Evolutionary conservation across 2,797 vertebrate genomes (phyloP), one percentile per base, ranked within the genome.

Genomic region (Neomorphus geoffroyi): DNA sequence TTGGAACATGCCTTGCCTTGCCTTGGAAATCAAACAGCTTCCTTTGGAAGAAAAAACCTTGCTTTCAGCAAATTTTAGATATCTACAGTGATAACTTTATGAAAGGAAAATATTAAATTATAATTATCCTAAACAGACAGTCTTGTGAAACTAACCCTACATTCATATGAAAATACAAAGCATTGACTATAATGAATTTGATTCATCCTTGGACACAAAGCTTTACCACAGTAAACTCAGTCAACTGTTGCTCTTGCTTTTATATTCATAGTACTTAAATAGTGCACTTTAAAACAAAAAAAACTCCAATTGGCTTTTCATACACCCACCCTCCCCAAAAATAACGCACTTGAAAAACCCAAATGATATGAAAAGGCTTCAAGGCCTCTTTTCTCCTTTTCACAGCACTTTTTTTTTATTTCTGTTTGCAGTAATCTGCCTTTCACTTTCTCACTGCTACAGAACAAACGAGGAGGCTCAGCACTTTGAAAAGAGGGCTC

Each of bases 371-470:
- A 98, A 98, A 97, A 98, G 98, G 98, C 97, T 98, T 98, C 98
- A 98, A 98, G 98, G 98, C 97, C 97, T 98, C 98, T 98, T 98
- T 98, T 98, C 98, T 98, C 98, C 97, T 96, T 98, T 98, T 98
- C 98, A 98, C 97, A 97, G 97, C 93, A 95, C 96, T 97, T 97
- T 98, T 98, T 78, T 97, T 98, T 98, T 96, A 98, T 98, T 98
- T 98, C 98, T 98, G 98, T 98, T 98, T 98, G 98, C 98, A 98
- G 98, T 98, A 98, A 98, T 98, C 98, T 98, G 98, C 98, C 98
- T 98, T 98, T 98, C 98, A 98, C 98, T 98, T 98, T 98, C 98
- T 98, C 98, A 97, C 98, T 98, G 98, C 98, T 98, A 98, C 98
- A 98, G 98, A 98, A 98, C 98, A 98, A 98, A 98, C 98, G 97